Percentiles rank a stretch among this genome's conserved stretches.
Evolutionary conservation across 2,113 vertebrate genomes (phyloP).

Genomic region (Gasterosteus aculeatus): DNA sequence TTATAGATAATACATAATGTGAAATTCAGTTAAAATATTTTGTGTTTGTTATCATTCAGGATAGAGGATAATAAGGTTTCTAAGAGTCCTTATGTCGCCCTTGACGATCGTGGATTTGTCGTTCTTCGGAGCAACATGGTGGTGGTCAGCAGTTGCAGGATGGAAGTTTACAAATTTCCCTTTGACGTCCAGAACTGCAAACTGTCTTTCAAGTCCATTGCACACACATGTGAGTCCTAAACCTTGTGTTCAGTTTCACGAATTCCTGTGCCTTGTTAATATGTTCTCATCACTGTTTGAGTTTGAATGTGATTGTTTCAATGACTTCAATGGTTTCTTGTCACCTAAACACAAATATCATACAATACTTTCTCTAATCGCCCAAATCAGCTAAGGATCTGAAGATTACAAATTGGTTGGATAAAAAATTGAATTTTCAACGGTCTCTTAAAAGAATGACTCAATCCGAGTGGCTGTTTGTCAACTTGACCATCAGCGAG

Average conservation of each 20-base stretch:
- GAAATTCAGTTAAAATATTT: not conserved
- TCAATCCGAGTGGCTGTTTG: constrained; percentile 70
- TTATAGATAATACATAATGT: not conserved
- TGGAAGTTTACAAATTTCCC: constrained; percentile 71
- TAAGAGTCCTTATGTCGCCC: constrained; percentile 47
- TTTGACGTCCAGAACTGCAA: constrained; percentile 72
- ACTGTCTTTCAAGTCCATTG: constrained; percentile 59
- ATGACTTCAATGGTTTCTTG: not conserved
- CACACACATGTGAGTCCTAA: constrained; percentile 50
- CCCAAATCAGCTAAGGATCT: constrained; percentile 30
- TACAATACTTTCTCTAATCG: not conserved
- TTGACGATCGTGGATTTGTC: not conserved
- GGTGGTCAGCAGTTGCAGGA: constrained; percentile 65
- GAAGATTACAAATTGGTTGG: accelerated
- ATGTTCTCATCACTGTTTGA: not conserved
- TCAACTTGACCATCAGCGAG: constrained; percentile 38
- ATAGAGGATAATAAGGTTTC: constrained; percentile 51
- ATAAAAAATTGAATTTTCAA: not conserved
- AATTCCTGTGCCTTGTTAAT: not conserved
- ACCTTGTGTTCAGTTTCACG: not conserved
- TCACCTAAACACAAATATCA: not conserved
- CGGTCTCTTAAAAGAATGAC: constrained; percentile 27
- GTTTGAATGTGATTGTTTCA: not conserved
- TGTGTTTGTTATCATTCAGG: constrained; percentile 38
- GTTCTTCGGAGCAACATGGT: constrained; percentile 27